Conservation (phyloP, 1,140 invertebrate genomes). For the Samia ricini region DNA sequence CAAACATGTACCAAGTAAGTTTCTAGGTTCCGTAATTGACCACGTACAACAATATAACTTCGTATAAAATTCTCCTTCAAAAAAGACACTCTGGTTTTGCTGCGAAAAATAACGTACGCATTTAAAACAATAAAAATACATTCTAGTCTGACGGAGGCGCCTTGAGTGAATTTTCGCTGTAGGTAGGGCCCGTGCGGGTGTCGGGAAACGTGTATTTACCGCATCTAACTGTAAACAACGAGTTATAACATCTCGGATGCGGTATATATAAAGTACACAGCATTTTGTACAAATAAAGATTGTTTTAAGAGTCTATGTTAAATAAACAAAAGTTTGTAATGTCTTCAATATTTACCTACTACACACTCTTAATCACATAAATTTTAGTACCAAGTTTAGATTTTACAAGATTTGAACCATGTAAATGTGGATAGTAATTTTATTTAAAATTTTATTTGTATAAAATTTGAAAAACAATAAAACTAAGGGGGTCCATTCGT, state of each 20-base stretch:
- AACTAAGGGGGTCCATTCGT: too few species aligned
- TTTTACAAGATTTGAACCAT: too few species aligned
- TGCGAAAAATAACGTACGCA: constrained; percentile 48
- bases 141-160: constrained; percentile 40
- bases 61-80: constrained; percentile 36
- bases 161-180: constrained; percentile 55
- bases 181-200: constrained; percentile 19
- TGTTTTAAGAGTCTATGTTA: not conserved
- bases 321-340: not conserved
- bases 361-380: too few species aligned
- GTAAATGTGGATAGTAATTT: too few species aligned
- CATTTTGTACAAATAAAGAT: not conserved
- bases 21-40: constrained; percentile 33
- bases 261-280: constrained; percentile 15
- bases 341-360: too few species aligned
- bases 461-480: too few species aligned
- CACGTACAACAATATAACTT: constrained; percentile 40
- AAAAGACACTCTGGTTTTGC: constrained; percentile 31
- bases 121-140: constrained; percentile 63
- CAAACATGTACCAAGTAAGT: constrained; percentile 13
- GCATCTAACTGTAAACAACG: not conserved
- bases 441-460: too few species aligned
- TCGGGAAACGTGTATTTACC: constrained; percentile 31
- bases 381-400: too few species aligned
- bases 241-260: constrained; percentile 20